Evolutionary conservation across 2,113 vertebrate genomes (phyloP), one percentile per base, ranked within the genome.

Genomic region (Apeltes quadracus): DNA sequence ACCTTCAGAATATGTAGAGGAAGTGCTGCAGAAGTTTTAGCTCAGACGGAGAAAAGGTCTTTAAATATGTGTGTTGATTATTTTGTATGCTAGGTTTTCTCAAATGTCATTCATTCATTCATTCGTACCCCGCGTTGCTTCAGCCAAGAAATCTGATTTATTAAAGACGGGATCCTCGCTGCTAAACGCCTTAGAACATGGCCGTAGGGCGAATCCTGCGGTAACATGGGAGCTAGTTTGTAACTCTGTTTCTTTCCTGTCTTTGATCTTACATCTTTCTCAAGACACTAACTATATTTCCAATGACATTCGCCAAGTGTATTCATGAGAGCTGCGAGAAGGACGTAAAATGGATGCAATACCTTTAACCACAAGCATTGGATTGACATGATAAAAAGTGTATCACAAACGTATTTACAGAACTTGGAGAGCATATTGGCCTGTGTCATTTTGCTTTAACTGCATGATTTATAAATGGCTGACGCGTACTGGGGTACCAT

Each of bases 401-500:
- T 46, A 9, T 25, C 15, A 50, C 15, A 27, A 54, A 34, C 51
- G 18, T 34, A 20, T 44, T 38, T 70, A 46, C 25, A 65, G 65
- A 29, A 11, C 3, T 53, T 51, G 7, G 22, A 36, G 18, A 23
- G 39, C 18, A 38, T 10, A 11, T 48, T 50, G n/a, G 10, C 50
- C 13, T 46, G 29, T 55, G 4, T 76, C 23, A 39, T 46, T 70
- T 36, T 12, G 2, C 46, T 50, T 71, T 64, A 48, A 25, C 32
- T 75, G 59, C 27, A 79, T 81, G 4, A 81, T 83, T 83, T 71
- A 75, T 88, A 66, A 79, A 66, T 57, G 43, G 14, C 70, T 15
- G 65, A 27, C 44, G 46, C 61, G 23, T 66, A 46, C 55, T 20
- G 14, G 43, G 66, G 38, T 32, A 68, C 78, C 78, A 90, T 84